Conservation (phyloP, 2,113 vertebrate genomes). For the Xenopus laevis region DNA sequence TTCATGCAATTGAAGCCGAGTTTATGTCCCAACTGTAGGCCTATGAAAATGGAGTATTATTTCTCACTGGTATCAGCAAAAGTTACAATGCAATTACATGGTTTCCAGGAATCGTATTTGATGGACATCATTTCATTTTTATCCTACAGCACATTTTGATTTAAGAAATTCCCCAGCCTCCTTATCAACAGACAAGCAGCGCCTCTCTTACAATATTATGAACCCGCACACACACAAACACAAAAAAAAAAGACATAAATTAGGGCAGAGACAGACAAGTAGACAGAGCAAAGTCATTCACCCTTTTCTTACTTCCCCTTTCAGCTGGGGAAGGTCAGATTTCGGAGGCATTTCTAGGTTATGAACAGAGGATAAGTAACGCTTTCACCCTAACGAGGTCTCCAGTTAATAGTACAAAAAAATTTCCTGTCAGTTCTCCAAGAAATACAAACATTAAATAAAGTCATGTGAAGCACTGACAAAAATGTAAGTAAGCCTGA, state of each 20-base stretch:
- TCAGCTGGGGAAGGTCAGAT: slow-evolving; percentile 21
- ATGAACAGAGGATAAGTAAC: slow-evolving; percentile 28
- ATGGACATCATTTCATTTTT: no score
- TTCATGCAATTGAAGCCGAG: no score
- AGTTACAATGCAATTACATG: no score
- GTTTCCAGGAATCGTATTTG: no score
- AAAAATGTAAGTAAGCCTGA: no score
- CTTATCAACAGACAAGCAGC: no score
- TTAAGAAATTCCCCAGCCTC: no score
- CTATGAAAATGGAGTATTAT: no score
- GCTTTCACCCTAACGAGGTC: slow-evolving; percentile 29
- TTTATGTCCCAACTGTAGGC: no score
- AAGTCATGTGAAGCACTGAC: slow-evolving; percentile 33
- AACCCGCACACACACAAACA: neutral
- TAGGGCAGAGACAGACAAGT: slow-evolving; percentile 2
- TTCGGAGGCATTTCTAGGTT: neutral
- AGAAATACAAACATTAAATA: slow-evolving; percentile 43
- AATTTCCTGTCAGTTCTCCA: slow-evolving; percentile 39
- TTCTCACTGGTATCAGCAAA: no score
- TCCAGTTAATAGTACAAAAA: slow-evolving; percentile 28
- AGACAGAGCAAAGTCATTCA: slow-evolving; percentile 22
- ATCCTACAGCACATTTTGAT: no score
- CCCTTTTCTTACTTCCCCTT: slow-evolving; percentile 29
- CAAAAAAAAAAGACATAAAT: neutral
- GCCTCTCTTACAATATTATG: no score